A percentile compares a stretch with the other conserved stretches of the same genome.
Evolutionary conservation across 2,113 vertebrate species (phyloP).

Genomic region (Limnothrissa miodon): DNA sequence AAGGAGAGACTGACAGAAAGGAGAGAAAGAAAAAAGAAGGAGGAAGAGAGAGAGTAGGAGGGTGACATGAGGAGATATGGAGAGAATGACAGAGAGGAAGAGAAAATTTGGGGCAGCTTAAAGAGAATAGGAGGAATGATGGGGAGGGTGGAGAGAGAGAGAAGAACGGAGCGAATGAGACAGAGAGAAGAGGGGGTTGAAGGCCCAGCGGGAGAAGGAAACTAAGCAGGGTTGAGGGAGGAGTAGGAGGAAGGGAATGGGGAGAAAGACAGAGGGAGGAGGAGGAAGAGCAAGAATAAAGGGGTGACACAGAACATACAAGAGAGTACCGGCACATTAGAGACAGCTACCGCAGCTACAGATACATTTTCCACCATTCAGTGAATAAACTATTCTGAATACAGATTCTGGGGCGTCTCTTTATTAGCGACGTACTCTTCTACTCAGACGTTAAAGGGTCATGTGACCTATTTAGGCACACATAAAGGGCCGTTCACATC

Average conservation of each 20-base stretch:
- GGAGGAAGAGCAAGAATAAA: conserved; percentile 17
- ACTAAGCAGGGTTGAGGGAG: background rate
- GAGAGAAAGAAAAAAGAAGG: background rate
- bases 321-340: conserved; percentile 20
- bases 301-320: no score
- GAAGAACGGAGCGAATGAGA: conserved; percentile 15
- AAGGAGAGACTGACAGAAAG: background rate
- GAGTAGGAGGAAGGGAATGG: conserved; percentile 5
- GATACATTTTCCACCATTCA: no score
- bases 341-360: no score
- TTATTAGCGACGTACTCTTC: no score
- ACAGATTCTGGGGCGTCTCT: no score
- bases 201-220: background rate
- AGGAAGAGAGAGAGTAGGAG: background rate
- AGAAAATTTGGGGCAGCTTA: background rate
- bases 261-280: no score
- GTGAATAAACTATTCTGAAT: no score
- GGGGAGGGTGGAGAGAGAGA: conserved; percentile 9
- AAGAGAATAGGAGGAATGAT: background rate
- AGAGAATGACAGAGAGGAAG: background rate
- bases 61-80: background rate
- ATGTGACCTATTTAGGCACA: no score
- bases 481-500: no score
- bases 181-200: background rate
- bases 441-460: no score